phyloP scores from a whole-genome alignment of 2,113 vertebrate species.

The Tychaedon coryphoeus region DNA sequence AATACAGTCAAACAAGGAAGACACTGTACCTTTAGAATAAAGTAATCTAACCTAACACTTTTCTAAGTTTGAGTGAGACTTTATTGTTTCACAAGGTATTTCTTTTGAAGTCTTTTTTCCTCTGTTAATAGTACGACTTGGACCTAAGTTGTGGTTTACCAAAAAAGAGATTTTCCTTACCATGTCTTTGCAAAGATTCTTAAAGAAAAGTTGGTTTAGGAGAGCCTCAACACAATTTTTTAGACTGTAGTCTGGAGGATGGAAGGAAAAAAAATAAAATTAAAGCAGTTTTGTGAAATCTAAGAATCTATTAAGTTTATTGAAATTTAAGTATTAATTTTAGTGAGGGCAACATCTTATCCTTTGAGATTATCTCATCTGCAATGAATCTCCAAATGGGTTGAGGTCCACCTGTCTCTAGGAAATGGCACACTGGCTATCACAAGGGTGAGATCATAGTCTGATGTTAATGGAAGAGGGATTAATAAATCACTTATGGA shows the following conservation, averaged over 20 bases:
- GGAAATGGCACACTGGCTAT: background rate
- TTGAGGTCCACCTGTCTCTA: constrained; percentile 27
- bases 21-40: background rate
- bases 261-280: background rate
- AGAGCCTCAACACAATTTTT: background rate
- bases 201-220: background rate
- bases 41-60: background rate
- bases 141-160: background rate
- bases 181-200: background rate
- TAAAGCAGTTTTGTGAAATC: background rate
- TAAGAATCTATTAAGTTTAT: background rate
- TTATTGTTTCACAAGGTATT: background rate
- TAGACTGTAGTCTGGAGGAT: background rate
- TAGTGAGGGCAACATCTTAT: background rate
- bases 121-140: background rate
- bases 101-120: background rate
- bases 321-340: background rate
- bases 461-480: constrained; percentile 33
- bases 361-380: background rate
- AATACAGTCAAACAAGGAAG: background rate
- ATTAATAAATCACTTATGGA: constrained; percentile 11
- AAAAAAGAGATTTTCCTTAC: background rate
- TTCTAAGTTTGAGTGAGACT: background rate
- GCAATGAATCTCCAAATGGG: background rate
- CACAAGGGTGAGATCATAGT: constrained; percentile 26